A percentile compares a stretch with the other conserved stretches of the same genome.
These are phyloP conservation scores for Palloptera scutellata DNA, from an alignment of 2,888 invertebrate genomes.

Conservation along the genomic window DNA sequence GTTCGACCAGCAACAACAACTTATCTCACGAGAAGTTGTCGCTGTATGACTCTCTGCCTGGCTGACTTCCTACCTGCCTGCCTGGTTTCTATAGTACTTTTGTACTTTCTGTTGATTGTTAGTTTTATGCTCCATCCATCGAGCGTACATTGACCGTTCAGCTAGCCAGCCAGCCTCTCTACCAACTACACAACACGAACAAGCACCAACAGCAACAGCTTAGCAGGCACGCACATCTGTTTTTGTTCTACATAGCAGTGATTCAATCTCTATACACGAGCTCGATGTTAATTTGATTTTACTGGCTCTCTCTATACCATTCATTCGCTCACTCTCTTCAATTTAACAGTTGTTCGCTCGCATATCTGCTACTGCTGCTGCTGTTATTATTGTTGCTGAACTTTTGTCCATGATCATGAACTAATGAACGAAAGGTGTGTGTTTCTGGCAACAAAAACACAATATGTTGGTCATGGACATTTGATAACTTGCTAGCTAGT, in stretches of 20 bases:
- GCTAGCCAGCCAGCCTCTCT: constrained; percentile 22
- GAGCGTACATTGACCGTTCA: constrained; percentile 57
- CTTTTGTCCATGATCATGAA: constrained; percentile 27
- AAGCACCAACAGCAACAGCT: too few relatives aligned
- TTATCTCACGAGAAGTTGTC: too few relatives aligned
- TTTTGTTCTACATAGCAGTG: too few relatives aligned
- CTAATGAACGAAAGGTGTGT: constrained; percentile 13
- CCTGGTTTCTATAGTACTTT: neutral
- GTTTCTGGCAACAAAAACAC: neutral
- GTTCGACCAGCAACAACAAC: neutral
- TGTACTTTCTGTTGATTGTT: constrained; percentile 1
- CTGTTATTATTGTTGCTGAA: neutral
- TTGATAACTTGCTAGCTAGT: neutral
- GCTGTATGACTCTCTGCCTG: neutral
- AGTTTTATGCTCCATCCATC: neutral
- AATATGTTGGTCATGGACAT: constrained; percentile 31
- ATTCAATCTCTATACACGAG: too few relatives aligned
- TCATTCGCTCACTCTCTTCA: neutral
- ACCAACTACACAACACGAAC: neutral
- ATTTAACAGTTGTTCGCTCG: neutral
- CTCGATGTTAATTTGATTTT: too few relatives aligned
- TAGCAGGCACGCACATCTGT: neutral
- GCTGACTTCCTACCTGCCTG: constrained; percentile 5
- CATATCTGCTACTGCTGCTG: neutral
- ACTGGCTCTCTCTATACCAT: neutral